Percentiles rank a stretch among this genome's conserved stretches.
Conservation (phyloP, 2,113 vertebrate species). For the Callipepla californica region DNA sequence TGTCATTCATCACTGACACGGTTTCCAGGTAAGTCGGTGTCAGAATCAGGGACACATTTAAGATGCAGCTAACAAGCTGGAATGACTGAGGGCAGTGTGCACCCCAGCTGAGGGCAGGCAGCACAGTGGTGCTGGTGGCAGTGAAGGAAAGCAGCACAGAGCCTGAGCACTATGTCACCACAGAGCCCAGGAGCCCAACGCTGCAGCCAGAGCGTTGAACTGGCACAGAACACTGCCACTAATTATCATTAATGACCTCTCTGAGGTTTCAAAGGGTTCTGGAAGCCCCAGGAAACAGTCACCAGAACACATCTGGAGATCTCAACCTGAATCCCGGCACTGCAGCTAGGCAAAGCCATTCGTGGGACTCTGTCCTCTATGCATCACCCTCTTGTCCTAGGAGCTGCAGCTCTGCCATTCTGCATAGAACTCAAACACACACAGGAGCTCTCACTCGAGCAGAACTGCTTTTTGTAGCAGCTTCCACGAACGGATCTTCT, state of each 20-base stretch:
- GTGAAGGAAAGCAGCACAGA: neutral
- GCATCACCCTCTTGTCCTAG: neutral
- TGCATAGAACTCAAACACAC: neutral
- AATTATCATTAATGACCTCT: neutral
- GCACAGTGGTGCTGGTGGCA: neutral
- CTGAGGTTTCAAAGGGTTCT: neutral
- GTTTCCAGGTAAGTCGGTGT: neutral
- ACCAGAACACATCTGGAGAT: neutral
- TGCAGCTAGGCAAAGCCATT: neutral
- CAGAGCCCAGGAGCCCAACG: neutral
- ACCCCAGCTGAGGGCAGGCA: neutral
- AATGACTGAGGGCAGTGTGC: accelerated
- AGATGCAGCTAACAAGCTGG: neutral
- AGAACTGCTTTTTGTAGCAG: neutral
- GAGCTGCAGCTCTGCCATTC: neutral
- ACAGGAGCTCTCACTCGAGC: neutral
- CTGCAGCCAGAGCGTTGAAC: neutral
- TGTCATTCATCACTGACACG: neutral
- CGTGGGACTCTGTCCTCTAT: neutral
- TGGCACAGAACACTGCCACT: neutral
- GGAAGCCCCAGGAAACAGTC: neutral
- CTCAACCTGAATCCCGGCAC: neutral
- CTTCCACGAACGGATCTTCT: neutral
- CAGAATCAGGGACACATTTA: neutral
- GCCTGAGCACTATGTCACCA: neutral